Evolutionary conservation across 1,140 invertebrate species (phyloP).

Genomic region (Cyrtorhinus lividipennis): DNA sequence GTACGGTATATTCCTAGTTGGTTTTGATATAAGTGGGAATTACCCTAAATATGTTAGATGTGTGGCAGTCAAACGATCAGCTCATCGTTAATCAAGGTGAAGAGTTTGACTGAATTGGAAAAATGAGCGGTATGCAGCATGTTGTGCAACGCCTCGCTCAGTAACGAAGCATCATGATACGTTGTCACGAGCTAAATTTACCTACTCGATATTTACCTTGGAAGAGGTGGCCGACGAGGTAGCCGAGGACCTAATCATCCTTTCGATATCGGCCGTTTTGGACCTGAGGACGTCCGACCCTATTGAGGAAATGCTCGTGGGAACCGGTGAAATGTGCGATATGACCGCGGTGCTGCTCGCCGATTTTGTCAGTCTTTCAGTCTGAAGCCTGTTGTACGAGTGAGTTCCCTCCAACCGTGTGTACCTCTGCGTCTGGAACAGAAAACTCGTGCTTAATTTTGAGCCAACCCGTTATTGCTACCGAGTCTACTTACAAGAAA

Average conservation of each 20-base stretch:
- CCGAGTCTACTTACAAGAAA: too few relatives aligned
- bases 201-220: background rate
- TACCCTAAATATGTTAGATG: too few relatives aligned
- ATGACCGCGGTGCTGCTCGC: conserved; percentile 20
- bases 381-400: background rate
- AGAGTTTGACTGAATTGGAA: too few relatives aligned
- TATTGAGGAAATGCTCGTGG: conserved; percentile 45
- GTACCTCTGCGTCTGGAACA: background rate
- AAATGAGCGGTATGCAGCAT: too few relatives aligned
- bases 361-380: conserved; percentile 21
- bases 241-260: conserved; percentile 34
- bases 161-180: too few relatives aligned
- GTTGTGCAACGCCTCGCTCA: too few relatives aligned
- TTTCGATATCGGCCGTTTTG: conserved; percentile 50
- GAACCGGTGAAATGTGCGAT: conserved; percentile 5
- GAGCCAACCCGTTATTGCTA: too few relatives aligned
- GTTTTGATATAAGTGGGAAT: too few relatives aligned
- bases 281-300: conserved; percentile 48
- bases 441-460: background rate
- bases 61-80: too few relatives aligned
- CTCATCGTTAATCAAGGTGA: too few relatives aligned
- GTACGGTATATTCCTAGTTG: too few relatives aligned
- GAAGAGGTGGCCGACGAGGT: conserved; percentile 13
- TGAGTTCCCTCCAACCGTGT: background rate
- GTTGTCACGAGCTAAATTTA: too few relatives aligned